A percentile compares a stretch with the other conserved stretches of the same genome.
phyloP scores from a whole-genome alignment of 2,113 vertebrate genomes.

The Camelus bactrianus region DNA sequence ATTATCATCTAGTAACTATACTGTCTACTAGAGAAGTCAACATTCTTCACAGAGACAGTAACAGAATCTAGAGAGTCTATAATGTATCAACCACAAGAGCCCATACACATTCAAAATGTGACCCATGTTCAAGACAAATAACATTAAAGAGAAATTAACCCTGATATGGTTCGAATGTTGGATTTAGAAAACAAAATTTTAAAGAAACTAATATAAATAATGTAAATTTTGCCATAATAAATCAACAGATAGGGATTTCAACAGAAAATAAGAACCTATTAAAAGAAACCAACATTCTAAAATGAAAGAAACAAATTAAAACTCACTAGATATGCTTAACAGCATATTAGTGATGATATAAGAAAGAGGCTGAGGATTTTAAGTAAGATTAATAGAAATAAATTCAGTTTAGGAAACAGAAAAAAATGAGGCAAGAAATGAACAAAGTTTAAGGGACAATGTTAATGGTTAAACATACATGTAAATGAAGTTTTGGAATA shows the following conservation, averaged over 20 bases:
- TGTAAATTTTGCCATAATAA: background rate
- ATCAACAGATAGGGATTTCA: background rate
- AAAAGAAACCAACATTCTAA: background rate
- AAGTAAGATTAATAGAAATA: background rate
- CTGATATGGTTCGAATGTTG: background rate
- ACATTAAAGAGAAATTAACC: background rate
- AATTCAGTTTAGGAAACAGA: background rate
- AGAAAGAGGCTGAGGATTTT: background rate
- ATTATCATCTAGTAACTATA: background rate
- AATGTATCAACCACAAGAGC: background rate
- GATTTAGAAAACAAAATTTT: background rate
- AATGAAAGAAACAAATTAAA: background rate
- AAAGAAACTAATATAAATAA: background rate
- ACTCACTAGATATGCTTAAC: background rate
- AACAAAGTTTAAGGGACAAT: background rate
- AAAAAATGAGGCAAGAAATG: background rate
- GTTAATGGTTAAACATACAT: background rate
- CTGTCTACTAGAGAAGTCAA: background rate
- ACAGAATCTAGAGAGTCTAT: background rate
- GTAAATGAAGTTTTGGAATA: background rate
- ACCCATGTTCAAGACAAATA: background rate
- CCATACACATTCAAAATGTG: background rate
- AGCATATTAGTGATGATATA: background rate
- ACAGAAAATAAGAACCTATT: background rate
- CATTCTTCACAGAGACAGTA: background rate